Conservation (phyloP, 2,888 invertebrate species). For the Caenorhabditis panamensis region DNA sequence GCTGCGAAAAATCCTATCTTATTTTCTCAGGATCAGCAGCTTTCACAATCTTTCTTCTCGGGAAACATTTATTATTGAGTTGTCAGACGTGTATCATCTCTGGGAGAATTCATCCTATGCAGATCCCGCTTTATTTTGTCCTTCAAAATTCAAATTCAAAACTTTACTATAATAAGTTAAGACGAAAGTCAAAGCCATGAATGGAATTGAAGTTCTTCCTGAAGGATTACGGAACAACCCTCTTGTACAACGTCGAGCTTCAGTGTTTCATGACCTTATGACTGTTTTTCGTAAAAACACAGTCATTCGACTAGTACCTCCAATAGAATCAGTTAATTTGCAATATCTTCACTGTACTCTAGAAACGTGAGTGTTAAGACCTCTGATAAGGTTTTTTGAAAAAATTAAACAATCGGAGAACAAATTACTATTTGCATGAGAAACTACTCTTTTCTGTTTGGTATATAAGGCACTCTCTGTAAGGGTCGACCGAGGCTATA, state of each 20-base stretch:
- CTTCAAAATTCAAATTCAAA: too few relatives aligned
- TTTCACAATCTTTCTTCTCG: slow-evolving; percentile 44
- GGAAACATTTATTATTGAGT: slow-evolving; percentile 58
- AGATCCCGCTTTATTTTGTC: slow-evolving; percentile 14
- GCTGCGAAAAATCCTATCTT: slow-evolving; percentile 1
- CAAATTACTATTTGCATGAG: too few relatives aligned
- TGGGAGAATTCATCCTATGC: slow-evolving; percentile 1
- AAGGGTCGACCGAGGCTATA: too few relatives aligned
- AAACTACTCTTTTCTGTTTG: too few relatives aligned
- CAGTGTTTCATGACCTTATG: slow-evolving; percentile 78
- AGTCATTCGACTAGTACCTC: neutral
- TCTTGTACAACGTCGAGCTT: slow-evolving; percentile 72
- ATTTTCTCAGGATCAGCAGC: slow-evolving; percentile 31
- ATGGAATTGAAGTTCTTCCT: slow-evolving; percentile 63
- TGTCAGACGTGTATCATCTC: slow-evolving; percentile 39
- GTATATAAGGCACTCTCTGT: too few relatives aligned
- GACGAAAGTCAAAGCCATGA: slow-evolving; percentile 1
- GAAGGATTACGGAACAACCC: slow-evolving; percentile 66
- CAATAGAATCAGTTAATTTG: slow-evolving; percentile 1
- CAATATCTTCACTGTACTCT: too few relatives aligned
- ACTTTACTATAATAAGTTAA: neutral
- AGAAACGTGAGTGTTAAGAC: too few relatives aligned
- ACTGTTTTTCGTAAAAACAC: slow-evolving; percentile 80
- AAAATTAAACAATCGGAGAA: too few relatives aligned
- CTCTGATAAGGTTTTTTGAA: too few relatives aligned